Conservation (phyloP, 2,113 vertebrate genomes). For the Cochlearius cochlearius region DNA sequence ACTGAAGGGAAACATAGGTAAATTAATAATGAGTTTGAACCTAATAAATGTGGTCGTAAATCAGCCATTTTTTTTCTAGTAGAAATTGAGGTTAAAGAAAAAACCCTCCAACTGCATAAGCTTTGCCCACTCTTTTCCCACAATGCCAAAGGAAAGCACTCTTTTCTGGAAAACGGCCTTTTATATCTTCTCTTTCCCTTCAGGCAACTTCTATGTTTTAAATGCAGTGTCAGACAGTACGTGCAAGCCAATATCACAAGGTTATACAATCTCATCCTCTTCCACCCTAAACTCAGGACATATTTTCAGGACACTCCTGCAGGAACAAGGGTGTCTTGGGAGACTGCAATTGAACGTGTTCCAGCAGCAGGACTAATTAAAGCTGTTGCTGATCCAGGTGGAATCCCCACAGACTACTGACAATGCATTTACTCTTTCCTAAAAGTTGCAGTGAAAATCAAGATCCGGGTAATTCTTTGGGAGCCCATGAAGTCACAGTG, state of each 20-base stretch:
- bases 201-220: not conserved
- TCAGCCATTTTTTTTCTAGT: not conserved
- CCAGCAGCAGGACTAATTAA: slow-evolving; percentile 9
- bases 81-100: not conserved
- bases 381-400: not conserved
- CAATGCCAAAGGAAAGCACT: not conserved
- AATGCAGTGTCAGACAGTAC: not conserved
- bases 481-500: not conserved
- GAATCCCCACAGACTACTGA: not conserved
- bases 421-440: not conserved
- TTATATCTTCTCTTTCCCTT: not conserved
- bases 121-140: not conserved
- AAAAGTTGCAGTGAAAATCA: not conserved
- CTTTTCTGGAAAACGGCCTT: not conserved
- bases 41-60: not conserved
- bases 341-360: not conserved
- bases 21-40: not conserved
- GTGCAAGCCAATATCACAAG: not conserved
- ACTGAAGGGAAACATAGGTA: not conserved
- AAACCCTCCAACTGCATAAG: not conserved
- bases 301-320: not conserved
- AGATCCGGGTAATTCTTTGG: not conserved
- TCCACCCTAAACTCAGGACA: not conserved
- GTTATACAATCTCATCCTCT: not conserved
- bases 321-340: not conserved